Percentiles rank a stretch among this genome's conserved stretches.
Conservation (phyloP, 2,888 invertebrate species). For the Drosophila kanekoi region DNA sequence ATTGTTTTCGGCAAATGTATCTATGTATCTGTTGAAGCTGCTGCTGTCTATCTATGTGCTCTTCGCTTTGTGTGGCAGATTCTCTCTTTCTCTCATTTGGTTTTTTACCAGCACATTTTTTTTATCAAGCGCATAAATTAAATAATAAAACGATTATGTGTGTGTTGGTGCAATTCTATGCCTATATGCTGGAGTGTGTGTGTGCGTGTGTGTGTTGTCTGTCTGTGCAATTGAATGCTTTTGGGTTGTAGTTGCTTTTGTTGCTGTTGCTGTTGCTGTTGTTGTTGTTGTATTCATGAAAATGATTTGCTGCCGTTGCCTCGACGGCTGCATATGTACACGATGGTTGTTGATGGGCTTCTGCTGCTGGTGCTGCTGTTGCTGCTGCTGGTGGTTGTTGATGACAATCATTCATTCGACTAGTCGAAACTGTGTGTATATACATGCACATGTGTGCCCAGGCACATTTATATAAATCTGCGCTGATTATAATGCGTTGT, state of each 20-base stretch:
- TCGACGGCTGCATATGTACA: slow-evolving; percentile 58
- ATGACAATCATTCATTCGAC: slow-evolving; percentile 62
- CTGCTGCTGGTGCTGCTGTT: slow-evolving; percentile 41
- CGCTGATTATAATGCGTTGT: slow-evolving; percentile 83
- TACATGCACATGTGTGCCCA: slow-evolving; percentile 40
- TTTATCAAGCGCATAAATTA: slow-evolving; percentile 79
- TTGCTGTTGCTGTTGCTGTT: slow-evolving; percentile 22
- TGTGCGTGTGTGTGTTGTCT: slow-evolving; percentile 43
- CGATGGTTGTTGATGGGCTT: slow-evolving; percentile 67
- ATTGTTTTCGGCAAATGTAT: slow-evolving; percentile 49
- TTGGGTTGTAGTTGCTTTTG: slow-evolving; percentile 25
- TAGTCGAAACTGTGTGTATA: slow-evolving; percentile 43
- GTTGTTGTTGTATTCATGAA: slow-evolving; percentile 52
- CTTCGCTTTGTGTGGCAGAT: slow-evolving; percentile 36
- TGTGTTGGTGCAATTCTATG: slow-evolving; percentile 50
- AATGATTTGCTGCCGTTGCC: slow-evolving; percentile 59
- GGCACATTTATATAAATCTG: slow-evolving; percentile 64
- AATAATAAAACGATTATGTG: slow-evolving; percentile 79
- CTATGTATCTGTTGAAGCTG: slow-evolving; percentile 26
- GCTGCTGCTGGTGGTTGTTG: slow-evolving; percentile 62
- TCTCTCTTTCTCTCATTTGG: slow-evolving; percentile 18
- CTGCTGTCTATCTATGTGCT: slow-evolving; percentile 22
- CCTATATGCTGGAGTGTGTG: slow-evolving; percentile 14
- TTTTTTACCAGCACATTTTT: slow-evolving; percentile 70
- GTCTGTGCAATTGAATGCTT: slow-evolving; percentile 72